Percentiles rank a stretch among this genome's conserved stretches.
Conservation (phyloP, 2,888 invertebrate species). For the Liodrosophila aerea region DNA sequence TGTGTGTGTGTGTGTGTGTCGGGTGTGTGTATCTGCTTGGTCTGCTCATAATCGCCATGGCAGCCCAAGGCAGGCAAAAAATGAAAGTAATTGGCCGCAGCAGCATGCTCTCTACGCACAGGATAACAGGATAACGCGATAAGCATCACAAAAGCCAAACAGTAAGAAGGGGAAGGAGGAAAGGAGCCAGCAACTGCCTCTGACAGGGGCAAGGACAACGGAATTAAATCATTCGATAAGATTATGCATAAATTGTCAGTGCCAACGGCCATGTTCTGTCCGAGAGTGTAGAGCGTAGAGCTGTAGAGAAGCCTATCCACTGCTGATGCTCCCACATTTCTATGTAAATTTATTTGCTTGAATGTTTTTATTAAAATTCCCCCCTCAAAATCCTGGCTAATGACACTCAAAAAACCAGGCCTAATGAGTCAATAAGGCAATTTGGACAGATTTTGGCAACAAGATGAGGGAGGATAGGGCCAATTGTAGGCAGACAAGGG, state of each 20-base stretch:
- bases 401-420: constrained; percentile 61
- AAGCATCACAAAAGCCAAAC: constrained; percentile 52
- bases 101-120: constrained; percentile 10
- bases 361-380: constrained; percentile 63
- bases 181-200: constrained; percentile 4
- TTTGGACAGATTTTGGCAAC: constrained; percentile 30
- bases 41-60: constrained; percentile 34
- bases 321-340: constrained; percentile 36
- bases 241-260: constrained; percentile 65
- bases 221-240: constrained; percentile 78
- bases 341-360: constrained; percentile 66
- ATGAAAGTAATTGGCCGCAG: constrained; percentile 31
- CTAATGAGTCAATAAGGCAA: constrained; percentile 76
- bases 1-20: constrained; percentile 4
- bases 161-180: background rate
- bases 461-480: background rate
- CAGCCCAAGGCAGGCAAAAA: constrained; percentile 14
- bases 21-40: constrained; percentile 7
- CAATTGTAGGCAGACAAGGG: background rate
- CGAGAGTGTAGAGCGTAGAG: constrained; percentile 1
- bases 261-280: constrained; percentile 24
- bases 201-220: constrained; percentile 30
- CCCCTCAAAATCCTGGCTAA: constrained; percentile 51
- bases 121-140: constrained; percentile 44
- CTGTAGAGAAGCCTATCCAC: background rate